Evolutionary conservation across 2,888 invertebrate species (phyloP).

Genomic region (Volucella zonaria): DNA sequence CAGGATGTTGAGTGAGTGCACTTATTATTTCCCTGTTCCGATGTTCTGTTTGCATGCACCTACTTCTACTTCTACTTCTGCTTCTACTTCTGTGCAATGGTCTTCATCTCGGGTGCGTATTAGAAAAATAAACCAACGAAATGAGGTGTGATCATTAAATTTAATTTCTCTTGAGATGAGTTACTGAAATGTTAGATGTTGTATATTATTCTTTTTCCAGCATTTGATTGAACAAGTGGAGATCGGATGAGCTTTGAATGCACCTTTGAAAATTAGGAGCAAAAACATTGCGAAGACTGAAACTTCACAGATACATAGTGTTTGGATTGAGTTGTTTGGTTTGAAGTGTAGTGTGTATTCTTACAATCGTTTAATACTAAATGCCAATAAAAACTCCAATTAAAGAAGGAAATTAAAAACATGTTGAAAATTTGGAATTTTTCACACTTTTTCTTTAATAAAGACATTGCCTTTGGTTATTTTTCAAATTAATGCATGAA

Average conservation of each 20-base stretch:
- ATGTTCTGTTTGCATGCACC: constrained; percentile 13
- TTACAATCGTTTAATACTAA: no score
- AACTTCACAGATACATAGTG: no score
- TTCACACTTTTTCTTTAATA: no score
- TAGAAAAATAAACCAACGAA: constrained; percentile 56
- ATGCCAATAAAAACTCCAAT: no score
- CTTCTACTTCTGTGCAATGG: background rate
- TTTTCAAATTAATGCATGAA: no score
- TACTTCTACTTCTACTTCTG: background rate
- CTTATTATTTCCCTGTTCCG: constrained; percentile 50
- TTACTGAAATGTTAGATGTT: constrained; percentile 32
- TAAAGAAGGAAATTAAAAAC: no score
- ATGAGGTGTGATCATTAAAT: constrained; percentile 72
- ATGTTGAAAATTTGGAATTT: no score
- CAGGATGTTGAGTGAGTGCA: constrained; percentile 62
- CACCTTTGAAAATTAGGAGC: background rate
- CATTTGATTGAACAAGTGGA: constrained; percentile 26
- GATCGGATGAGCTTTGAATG: background rate
- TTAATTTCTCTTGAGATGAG: constrained; percentile 61
- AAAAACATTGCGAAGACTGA: no score
- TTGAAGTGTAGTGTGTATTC: no score
- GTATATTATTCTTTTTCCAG: constrained; percentile 29
- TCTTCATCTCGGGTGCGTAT: constrained; percentile 23
- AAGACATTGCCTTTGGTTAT: no score
- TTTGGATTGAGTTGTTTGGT: no score